A percentile compares a stretch with the other conserved stretches of the same genome.
Conservation (phyloP, 2,797 vertebrate genomes). For the Falco rusticolus region DNA sequence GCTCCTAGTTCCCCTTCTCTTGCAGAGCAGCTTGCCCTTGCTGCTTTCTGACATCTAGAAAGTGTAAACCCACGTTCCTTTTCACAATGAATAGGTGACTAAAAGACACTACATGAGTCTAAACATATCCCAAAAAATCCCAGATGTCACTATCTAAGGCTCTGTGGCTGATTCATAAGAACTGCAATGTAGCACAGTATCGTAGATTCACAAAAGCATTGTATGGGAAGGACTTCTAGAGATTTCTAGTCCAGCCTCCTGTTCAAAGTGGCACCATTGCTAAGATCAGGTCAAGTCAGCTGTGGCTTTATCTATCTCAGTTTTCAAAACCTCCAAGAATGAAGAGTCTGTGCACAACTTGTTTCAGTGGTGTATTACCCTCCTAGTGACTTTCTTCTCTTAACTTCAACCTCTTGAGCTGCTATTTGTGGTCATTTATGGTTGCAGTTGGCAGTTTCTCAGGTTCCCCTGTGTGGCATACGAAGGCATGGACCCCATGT, state of each 20-base stretch:
- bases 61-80: background rate
- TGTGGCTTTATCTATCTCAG: background rate
- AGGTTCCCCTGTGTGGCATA: background rate
- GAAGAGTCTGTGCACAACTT: background rate
- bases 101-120: background rate
- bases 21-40: background rate
- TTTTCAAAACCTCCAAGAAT: background rate
- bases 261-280: background rate
- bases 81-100: background rate
- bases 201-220: background rate
- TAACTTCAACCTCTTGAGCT: background rate
- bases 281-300: background rate
- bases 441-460: background rate
- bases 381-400: background rate
- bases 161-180: background rate
- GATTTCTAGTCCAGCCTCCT: background rate
- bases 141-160: background rate
- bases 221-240: background rate
- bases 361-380: background rate
- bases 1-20: background rate
- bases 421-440: background rate
- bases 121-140: background rate
- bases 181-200: background rate
- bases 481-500: too few species aligned
- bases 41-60: conserved; percentile 11